A percentile compares a stretch with the other conserved stretches of the same genome.
Evolutionary conservation across 2,113 vertebrate genomes (phyloP).

Genomic region (Atherinomorus stipes): DNA sequence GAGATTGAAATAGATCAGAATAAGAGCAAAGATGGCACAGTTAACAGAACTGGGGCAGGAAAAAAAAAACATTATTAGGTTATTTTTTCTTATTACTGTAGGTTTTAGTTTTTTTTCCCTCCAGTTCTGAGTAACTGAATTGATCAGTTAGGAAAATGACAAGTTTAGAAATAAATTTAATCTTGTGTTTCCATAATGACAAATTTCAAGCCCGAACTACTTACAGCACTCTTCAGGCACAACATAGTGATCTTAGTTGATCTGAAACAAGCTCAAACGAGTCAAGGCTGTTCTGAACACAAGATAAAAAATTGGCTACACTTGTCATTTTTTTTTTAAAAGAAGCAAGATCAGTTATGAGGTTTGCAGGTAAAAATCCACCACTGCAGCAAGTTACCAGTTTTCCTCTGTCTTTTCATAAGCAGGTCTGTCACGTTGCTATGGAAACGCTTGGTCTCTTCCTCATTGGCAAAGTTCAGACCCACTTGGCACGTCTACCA

Average conservation of each 20-base stretch:
- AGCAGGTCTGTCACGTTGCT: constrained; percentile 83
- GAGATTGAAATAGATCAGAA: constrained; percentile 12
- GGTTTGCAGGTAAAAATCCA: neutral
- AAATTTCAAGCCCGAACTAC: too few species aligned
- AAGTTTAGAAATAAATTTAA: constrained; percentile 12
- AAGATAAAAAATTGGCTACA: constrained; percentile 22
- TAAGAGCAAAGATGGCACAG: neutral
- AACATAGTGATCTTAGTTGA: too few species aligned
- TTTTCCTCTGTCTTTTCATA: constrained; percentile 88
- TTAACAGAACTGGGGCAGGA: constrained; percentile 40
- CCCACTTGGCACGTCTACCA: constrained; percentile 92
- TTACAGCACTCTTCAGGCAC: too few species aligned
- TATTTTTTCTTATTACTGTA: too few species aligned
- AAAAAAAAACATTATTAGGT: constrained; percentile 7
- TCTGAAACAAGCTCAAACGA: too few species aligned
- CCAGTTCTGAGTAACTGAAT: constrained; percentile 17
- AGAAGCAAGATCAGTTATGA: constrained; percentile 1
- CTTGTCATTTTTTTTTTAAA: constrained; percentile 24
- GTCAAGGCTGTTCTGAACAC: neutral
- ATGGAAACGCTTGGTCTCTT: constrained; percentile 92
- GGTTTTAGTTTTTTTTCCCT: too few species aligned
- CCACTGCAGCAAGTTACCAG: constrained; percentile 79
- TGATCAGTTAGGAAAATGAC: constrained; percentile 24
- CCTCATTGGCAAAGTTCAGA: constrained; percentile 96
- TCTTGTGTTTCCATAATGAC: constrained; percentile 1